Percentiles rank a stretch among this genome's conserved stretches.
These are phyloP conservation scores for Oxyruncus cristatus DNA, from an alignment of 2,113 vertebrate species.

Conservation along the genomic window DNA sequence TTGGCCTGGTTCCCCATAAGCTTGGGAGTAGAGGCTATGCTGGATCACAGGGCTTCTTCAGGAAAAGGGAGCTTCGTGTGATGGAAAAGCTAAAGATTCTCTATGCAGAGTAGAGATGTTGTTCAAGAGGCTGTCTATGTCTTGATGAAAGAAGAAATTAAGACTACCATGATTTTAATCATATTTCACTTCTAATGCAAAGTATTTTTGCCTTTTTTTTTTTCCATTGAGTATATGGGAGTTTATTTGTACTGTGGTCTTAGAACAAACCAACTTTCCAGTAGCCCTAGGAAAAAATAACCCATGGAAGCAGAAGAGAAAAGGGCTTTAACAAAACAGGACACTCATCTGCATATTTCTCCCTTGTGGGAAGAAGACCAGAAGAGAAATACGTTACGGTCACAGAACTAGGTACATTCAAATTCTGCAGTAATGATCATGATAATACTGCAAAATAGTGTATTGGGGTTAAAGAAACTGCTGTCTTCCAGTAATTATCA, in stretches of 20 bases:
- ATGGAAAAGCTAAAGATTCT: not conserved
- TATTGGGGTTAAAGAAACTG: not conserved
- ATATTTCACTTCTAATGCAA: not conserved
- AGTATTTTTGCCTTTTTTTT: not conserved
- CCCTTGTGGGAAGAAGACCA: not conserved
- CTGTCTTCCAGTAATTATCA: not conserved
- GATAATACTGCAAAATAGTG: not conserved
- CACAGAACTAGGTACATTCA: not conserved
- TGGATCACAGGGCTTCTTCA: not conserved
- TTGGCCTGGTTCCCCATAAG: not conserved
- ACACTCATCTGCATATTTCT: constrained; percentile 22
- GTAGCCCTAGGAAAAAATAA: not conserved
- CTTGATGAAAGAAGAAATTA: not conserved
- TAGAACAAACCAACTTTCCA: not conserved
- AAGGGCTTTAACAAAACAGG: not conserved
- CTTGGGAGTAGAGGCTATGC: not conserved
- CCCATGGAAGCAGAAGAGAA: not conserved
- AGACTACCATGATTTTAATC: not conserved
- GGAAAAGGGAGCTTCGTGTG: not conserved
- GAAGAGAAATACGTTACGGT: not conserved
- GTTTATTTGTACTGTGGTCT: not conserved
- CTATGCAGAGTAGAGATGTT: not conserved
- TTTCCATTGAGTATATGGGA: not conserved
- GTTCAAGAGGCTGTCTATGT: not conserved
- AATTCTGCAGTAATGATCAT: not conserved